phyloP scores from a whole-genome alignment of 2,113 vertebrate genomes.

The Oreochromis niloticus region DNA sequence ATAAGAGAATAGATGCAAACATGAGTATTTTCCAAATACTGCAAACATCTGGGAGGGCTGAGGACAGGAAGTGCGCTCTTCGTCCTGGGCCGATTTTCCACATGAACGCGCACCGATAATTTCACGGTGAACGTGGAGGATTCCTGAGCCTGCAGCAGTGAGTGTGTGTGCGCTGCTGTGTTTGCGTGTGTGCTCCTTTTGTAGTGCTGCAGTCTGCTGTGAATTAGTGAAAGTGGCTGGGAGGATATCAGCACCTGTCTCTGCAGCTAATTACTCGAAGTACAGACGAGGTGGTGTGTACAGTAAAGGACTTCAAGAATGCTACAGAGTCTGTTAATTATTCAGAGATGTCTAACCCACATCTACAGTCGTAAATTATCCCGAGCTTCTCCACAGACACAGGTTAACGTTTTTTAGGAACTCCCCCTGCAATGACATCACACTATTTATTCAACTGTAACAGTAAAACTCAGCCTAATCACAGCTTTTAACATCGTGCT shows the following conservation, averaged over 20 bases:
- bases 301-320: not conserved
- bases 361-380: not conserved
- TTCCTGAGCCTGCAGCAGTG: not conserved
- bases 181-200: not conserved
- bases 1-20: not conserved
- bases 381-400: not conserved
- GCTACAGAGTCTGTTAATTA: not conserved
- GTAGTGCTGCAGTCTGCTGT: not conserved
- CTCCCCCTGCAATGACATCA: not conserved
- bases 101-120: not conserved
- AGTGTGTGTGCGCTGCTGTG: not conserved
- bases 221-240: not conserved
- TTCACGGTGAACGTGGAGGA: not conserved
- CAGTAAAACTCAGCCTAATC: too few species aligned
- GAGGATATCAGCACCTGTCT: not conserved
- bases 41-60: not conserved
- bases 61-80: not conserved
- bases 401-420: not conserved
- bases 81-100: fast-evolving
- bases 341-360: not conserved
- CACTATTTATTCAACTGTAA: too few species aligned
- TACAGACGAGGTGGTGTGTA: not conserved
- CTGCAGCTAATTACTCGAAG: not conserved
- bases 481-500: too few species aligned
- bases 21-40: not conserved